A percentile compares a stretch with the other conserved stretches of the same genome.
phyloP scores from a whole-genome alignment of 2,113 vertebrate species.

The Bettongia penicillata region DNA sequence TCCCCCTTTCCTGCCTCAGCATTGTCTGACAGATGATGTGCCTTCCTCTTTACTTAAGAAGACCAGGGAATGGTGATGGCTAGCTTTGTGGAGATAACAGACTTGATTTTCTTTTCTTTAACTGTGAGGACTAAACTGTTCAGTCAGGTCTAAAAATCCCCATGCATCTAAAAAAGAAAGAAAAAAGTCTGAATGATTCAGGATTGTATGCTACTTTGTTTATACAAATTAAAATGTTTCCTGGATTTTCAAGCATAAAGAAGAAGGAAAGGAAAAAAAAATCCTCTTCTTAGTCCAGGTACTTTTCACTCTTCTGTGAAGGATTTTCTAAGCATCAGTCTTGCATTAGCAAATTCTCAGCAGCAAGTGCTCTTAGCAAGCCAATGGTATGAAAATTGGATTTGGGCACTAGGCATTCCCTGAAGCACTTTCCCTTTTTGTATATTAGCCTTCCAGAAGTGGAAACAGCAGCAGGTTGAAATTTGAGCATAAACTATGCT shows the following conservation, averaged over 20 bases:
- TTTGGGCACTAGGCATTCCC: conserved; percentile 73
- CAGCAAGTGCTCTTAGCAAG: conserved; percentile 68
- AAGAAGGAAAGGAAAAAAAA: neutral
- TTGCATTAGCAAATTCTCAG: conserved; percentile 74
- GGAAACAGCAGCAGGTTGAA: conserved; percentile 2
- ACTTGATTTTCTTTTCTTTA: neutral
- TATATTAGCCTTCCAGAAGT: conserved; percentile 24
- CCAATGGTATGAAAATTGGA: conserved; percentile 72
- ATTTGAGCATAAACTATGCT: conserved; percentile 43
- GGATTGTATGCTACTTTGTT: neutral
- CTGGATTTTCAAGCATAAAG: neutral
- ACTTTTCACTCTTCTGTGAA: conserved; percentile 62
- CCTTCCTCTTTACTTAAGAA: neutral
- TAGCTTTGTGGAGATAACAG: neutral
- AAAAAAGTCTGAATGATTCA: neutral
- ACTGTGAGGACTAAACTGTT: neutral
- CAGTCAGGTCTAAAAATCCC: neutral
- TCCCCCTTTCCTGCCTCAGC: fast-evolving
- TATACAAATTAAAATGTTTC: conserved; percentile 64
- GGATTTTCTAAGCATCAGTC: conserved; percentile 65
- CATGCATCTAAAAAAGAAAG: neutral
- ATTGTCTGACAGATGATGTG: neutral
- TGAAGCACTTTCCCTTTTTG: conserved; percentile 71
- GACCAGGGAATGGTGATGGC: neutral
- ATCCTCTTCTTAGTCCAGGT: neutral